These are phyloP conservation scores for Laothoe populi DNA, from an alignment of 2,888 invertebrate species.

Conservation along the genomic window DNA sequence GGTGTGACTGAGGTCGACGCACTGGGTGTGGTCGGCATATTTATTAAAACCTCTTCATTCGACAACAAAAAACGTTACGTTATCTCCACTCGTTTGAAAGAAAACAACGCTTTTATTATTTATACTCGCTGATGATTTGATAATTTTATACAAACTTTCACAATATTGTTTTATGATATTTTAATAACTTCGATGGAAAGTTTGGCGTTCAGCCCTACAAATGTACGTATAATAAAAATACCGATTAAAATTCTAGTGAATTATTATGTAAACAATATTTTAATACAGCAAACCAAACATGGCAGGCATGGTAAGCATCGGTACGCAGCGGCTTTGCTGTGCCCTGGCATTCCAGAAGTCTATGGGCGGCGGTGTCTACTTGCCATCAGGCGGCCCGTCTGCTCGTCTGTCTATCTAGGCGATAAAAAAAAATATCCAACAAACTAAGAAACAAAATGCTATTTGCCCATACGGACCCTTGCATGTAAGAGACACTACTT, in stretches of 20 bases:
- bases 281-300: too few relatives aligned
- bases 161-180: conserved; percentile 12
- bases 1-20: conserved; percentile 51
- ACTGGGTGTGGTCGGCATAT: conserved; percentile 68
- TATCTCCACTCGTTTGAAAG: conserved; percentile 35
- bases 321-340: too few relatives aligned
- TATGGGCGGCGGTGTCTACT: too few relatives aligned
- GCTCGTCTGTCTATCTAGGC: too few relatives aligned
- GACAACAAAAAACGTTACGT: conserved; percentile 51
- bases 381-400: too few relatives aligned
- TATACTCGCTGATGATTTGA: conserved; percentile 20
- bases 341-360: too few relatives aligned
- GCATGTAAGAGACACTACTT: too few relatives aligned
- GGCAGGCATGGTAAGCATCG: too few relatives aligned
- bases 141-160: conserved; percentile 18
- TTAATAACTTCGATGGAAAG: conserved; percentile 20
- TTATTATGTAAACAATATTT: too few relatives aligned
- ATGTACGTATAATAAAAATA: background rate
- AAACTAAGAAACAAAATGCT: too few relatives aligned
- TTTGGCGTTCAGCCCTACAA: background rate
- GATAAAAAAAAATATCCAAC: too few relatives aligned
- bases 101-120: conserved; percentile 43
- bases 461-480: too few relatives aligned
- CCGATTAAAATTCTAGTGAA: background rate
- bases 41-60: conserved; percentile 79